phyloP scores from a whole-genome alignment of 1,140 invertebrate species.

The Ceratosolen solmsi region DNA sequence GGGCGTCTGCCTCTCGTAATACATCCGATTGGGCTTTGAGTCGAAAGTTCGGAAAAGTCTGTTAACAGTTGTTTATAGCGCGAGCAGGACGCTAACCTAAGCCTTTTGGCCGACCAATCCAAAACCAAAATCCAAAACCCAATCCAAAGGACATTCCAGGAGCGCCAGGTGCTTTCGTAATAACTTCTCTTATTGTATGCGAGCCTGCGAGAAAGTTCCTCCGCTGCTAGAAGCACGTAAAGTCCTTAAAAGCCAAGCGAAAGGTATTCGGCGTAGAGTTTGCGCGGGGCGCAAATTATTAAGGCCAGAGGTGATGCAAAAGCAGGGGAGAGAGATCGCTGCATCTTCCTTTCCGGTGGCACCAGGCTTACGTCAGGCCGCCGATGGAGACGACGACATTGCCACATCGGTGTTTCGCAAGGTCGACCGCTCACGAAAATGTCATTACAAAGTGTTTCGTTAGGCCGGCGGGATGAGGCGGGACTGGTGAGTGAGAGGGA shows the following conservation, averaged over 20 bases:
- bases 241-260: background rate
- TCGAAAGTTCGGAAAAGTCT: too few relatives aligned
- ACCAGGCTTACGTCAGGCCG: constrained; percentile 36
- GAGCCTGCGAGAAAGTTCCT: background rate
- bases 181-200: background rate
- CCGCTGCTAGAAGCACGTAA: background rate
- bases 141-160: background rate
- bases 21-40: too few relatives aligned
- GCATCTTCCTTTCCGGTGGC: constrained; percentile 56
- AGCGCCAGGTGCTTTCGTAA: background rate
- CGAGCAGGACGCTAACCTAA: too few relatives aligned
- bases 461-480: constrained; percentile 53
- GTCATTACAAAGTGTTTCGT: constrained; percentile 68
- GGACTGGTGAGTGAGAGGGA: background rate
- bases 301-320: background rate
- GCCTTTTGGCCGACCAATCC: too few relatives aligned
- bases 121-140: too few relatives aligned
- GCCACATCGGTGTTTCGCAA: constrained; percentile 56
- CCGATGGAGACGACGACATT: constrained; percentile 48
- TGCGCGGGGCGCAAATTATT: background rate
- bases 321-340: constrained; percentile 52
- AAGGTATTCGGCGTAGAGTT: background rate
- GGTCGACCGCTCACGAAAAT: constrained; percentile 65
- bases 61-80: too few relatives aligned
- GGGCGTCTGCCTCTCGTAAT: too few relatives aligned